phyloP scores from a whole-genome alignment of 2,113 vertebrate genomes.

The Lethenteron camtschaticum region DNA sequence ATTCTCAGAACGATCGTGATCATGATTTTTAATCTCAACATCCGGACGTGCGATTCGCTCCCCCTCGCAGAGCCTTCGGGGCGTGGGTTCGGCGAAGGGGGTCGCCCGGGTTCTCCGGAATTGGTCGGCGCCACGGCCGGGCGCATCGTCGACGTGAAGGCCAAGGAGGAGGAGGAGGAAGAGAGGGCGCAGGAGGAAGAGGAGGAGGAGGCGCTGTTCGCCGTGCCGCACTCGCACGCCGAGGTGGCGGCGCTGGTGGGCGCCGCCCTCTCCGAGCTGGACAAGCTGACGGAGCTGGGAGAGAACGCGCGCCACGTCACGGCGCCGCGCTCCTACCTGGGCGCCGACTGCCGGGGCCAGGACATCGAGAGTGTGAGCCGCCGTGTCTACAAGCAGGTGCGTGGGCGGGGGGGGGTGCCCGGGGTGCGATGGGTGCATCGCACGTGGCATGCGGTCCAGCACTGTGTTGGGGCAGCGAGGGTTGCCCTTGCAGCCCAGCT shows the following conservation, averaged over 20 bases:
- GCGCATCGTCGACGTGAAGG: too few species aligned
- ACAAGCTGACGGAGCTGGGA: constrained; percentile 45
- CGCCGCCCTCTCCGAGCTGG: constrained; percentile 47
- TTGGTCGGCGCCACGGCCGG: too few species aligned
- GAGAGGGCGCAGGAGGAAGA: constrained; percentile 14
- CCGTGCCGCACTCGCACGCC: constrained; percentile 46
- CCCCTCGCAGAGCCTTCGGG: too few species aligned
- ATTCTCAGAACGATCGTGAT: too few species aligned
- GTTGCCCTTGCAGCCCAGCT: too few species aligned
- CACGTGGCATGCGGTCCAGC: too few species aligned
- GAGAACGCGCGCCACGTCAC: constrained; percentile 23
- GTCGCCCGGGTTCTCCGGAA: too few species aligned
- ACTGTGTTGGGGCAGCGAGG: too few species aligned
- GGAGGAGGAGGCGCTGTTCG: constrained; percentile 49
- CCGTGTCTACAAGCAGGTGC: constrained; percentile 59
- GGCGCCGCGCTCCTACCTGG: constrained; percentile 24
- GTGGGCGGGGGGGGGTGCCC: not conserved
- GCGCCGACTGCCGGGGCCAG: constrained; percentile 19
- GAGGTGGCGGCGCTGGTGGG: constrained; percentile 61
- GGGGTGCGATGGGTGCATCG: too few species aligned
- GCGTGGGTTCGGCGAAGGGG: too few species aligned
- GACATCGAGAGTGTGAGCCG: constrained; percentile 38
- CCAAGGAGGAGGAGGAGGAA: constrained; percentile 23
- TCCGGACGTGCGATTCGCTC: too few species aligned
- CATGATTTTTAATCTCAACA: too few species aligned